Percentiles rank a stretch among this genome's conserved stretches.
Conservation (phyloP, 2,797 vertebrate genomes). For the Paramormyrops hopkinsi region DNA sequence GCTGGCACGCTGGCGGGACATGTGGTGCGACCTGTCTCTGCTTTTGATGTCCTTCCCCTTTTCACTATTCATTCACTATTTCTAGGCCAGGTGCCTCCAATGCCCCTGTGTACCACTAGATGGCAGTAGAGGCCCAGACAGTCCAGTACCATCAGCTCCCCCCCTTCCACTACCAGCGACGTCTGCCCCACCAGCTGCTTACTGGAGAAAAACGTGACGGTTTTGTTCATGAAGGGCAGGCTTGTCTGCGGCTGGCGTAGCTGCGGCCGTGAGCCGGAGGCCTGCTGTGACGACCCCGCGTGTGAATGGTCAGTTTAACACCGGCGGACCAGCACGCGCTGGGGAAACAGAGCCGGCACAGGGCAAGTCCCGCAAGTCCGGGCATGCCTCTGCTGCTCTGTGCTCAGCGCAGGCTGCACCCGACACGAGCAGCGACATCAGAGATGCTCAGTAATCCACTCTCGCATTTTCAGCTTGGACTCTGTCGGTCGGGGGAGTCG, state of each 20-base stretch:
- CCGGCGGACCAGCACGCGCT: neutral
- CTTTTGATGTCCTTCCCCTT: neutral
- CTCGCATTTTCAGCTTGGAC: neutral
- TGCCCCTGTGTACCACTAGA: neutral
- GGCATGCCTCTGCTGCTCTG: neutral
- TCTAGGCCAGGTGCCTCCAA: neutral
- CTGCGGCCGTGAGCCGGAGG: too few species aligned
- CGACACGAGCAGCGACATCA: neutral
- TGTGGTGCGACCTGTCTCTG: neutral
- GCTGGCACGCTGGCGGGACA: neutral
- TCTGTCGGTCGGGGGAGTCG: neutral
- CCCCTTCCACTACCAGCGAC: neutral
- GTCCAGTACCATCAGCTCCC: neutral
- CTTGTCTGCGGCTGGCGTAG: neutral
- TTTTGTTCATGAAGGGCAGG: slow-evolving; percentile 14
- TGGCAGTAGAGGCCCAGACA: slow-evolving; percentile 14
- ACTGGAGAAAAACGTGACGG: neutral
- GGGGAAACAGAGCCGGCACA: neutral
- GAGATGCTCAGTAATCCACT: neutral
- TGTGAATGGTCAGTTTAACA: neutral
- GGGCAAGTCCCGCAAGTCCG: neutral
- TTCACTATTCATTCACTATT: neutral
- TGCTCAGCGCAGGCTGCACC: neutral
- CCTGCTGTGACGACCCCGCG: neutral
- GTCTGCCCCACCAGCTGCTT: neutral